Conservation (phyloP, 2,113 vertebrate genomes). For the Eubucco bourcierii region DNA sequence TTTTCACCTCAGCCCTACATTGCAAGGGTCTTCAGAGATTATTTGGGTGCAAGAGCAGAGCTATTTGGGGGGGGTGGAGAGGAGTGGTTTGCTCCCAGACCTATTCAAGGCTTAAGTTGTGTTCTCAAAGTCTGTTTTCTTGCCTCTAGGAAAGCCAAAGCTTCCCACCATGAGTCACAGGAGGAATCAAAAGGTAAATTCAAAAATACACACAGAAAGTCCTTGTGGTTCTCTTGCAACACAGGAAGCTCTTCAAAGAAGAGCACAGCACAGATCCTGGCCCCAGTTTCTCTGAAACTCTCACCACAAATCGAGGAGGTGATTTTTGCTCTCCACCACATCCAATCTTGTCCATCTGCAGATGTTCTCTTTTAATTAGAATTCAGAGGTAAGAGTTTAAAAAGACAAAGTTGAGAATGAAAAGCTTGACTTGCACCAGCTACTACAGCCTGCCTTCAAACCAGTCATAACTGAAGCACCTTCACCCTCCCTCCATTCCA, state of each 20-base stretch:
- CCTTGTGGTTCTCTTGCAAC: background rate
- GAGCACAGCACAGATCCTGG: accelerated
- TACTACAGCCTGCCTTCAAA: background rate
- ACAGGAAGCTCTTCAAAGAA: background rate
- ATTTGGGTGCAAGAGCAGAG: background rate
- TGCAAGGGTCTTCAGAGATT: background rate
- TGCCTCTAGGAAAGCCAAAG: background rate
- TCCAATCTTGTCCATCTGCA: background rate
- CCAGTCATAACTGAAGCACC: accelerated
- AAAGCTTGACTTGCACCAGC: background rate
- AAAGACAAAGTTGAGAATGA: background rate
- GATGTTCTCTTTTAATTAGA: background rate
- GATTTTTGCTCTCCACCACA: background rate
- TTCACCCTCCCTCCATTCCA: background rate
- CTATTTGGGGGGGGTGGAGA: too few relatives aligned
- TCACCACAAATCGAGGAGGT: background rate
- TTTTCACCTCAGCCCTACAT: background rate
- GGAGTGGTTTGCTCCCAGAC: background rate
- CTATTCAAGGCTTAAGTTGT: accelerated
- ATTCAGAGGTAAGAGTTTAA: background rate
- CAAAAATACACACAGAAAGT: background rate
- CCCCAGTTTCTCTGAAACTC: background rate
- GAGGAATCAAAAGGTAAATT: background rate
- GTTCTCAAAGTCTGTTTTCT: background rate
- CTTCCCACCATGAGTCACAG: background rate